Evolutionary conservation across 2,888 invertebrate species (phyloP).

Genomic region (Andrena hattorfiana): DNA sequence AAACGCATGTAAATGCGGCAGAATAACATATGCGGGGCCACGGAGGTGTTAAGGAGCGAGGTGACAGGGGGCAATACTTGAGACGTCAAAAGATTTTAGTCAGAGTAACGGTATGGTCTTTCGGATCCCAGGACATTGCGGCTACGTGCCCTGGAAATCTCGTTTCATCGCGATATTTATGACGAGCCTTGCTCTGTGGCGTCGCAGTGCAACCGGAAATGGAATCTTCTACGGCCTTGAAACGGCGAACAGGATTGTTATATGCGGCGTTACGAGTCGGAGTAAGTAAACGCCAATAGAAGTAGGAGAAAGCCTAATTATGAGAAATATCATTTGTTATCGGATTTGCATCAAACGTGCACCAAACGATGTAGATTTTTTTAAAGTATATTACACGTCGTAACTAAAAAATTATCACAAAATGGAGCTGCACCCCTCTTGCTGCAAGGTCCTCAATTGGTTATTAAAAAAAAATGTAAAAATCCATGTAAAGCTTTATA

Average conservation of each 20-base stretch:
- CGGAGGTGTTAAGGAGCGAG: not conserved
- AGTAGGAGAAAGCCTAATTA: not conserved
- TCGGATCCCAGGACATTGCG: slow-evolving; percentile 36
- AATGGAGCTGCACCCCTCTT: no score
- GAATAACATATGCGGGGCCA: not conserved
- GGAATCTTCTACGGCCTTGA: slow-evolving; percentile 8
- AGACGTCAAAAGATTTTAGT: slow-evolving; percentile 58
- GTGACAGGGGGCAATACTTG: slow-evolving; percentile 18
- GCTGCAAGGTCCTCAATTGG: no score
- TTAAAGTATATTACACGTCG: no score
- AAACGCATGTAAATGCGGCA: slow-evolving; percentile 17
- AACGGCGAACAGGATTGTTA: slow-evolving; percentile 31
- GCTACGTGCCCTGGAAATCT: slow-evolving; percentile 37
- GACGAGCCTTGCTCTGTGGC: slow-evolving; percentile 1
- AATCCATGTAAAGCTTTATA: no score
- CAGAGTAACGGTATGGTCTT: slow-evolving; percentile 48
- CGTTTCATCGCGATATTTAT: slow-evolving; percentile 62
- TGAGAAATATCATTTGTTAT: not conserved
- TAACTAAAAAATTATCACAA: no score
- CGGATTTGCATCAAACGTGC: no score
- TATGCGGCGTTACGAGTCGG: not conserved
- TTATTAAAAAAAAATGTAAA: no score
- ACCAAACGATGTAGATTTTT: no score
- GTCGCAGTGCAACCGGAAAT: slow-evolving; percentile 1
- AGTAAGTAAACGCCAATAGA: not conserved